phyloP scores from a whole-genome alignment of 2,888 invertebrate genomes.

The Calameuta idolon region DNA sequence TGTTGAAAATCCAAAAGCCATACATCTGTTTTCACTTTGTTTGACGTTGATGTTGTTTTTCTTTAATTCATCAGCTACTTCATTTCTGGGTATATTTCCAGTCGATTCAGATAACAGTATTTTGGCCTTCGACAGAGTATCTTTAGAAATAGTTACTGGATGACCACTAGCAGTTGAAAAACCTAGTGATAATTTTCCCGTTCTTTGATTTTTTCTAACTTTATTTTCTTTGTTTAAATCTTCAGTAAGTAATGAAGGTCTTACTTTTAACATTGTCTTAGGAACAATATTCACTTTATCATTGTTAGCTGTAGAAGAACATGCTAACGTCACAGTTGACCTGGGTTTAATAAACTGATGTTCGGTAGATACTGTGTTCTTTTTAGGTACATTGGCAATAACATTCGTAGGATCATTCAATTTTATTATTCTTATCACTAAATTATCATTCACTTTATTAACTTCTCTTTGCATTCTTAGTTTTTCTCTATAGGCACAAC shows the following conservation, averaged over 20 bases:
- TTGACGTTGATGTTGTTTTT: not conserved
- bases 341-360: too few species aligned
- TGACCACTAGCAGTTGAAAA: conserved; percentile 44
- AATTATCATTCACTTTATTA: too few species aligned
- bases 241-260: conserved; percentile 14
- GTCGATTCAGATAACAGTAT: conserved; percentile 8
- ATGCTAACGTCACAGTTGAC: conserved; percentile 27
- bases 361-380: too few species aligned
- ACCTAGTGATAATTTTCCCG: not conserved
- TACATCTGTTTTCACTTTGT: too few species aligned
- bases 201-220: not conserved
- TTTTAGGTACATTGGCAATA: too few species aligned
- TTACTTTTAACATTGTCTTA: conserved; percentile 25
- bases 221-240: not conserved
- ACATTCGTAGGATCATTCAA: too few species aligned
- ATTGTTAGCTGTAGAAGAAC: conserved; percentile 39
- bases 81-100: not conserved
- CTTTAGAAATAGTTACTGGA: conserved; percentile 37
- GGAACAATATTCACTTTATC: conserved; percentile 23
- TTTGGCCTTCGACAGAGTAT: conserved; percentile 31
- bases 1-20: too few species aligned
- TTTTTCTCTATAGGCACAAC: too few species aligned
- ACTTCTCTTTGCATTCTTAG: too few species aligned
- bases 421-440: too few species aligned
- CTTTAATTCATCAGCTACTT: not conserved